Conservation (phyloP, 2,888 invertebrate species). For the Lingula anatina region DNA sequence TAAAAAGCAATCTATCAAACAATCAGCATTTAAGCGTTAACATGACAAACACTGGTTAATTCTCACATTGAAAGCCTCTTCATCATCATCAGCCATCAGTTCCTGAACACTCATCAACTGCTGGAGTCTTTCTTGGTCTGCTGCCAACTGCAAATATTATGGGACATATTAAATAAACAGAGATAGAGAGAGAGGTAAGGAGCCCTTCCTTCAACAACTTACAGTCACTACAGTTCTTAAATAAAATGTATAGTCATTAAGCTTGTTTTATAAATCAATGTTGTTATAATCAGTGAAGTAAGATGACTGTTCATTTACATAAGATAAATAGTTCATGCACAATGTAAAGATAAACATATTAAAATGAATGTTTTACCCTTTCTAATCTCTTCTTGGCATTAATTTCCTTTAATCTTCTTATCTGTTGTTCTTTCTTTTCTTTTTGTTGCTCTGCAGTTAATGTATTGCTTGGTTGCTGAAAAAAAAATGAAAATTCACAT, state of each 20-base stretch:
- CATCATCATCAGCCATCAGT: slow-evolving; percentile 59
- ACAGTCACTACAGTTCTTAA: background rate
- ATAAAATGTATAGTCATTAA: too few species aligned
- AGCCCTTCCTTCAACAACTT: background rate
- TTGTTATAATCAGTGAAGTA: too few species aligned
- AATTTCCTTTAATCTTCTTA: slow-evolving; percentile 77
- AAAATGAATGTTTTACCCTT: too few species aligned
- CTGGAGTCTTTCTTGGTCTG: slow-evolving; percentile 81
- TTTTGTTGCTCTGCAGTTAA: slow-evolving; percentile 59
- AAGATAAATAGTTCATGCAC: too few species aligned
- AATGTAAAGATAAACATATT: too few species aligned
- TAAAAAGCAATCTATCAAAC: too few species aligned
- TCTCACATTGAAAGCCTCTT: slow-evolving; percentile 35
- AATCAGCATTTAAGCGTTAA: too few species aligned
- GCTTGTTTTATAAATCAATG: too few species aligned
- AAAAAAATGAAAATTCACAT: slow-evolving; percentile 1
- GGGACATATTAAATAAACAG: background rate
- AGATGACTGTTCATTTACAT: too few species aligned
- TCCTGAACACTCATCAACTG: slow-evolving; percentile 73
- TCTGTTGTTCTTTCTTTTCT: slow-evolving; percentile 80
- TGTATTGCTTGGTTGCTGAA: slow-evolving; percentile 30
- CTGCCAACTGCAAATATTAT: slow-evolving; percentile 60
- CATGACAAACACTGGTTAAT: too few species aligned
- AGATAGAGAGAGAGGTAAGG: background rate
- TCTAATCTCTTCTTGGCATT: slow-evolving; percentile 84